A percentile compares a stretch with the other conserved stretches of the same genome.
phyloP scores from a whole-genome alignment of 2,888 invertebrate genomes.

The Erpobdella octoculata region DNA sequence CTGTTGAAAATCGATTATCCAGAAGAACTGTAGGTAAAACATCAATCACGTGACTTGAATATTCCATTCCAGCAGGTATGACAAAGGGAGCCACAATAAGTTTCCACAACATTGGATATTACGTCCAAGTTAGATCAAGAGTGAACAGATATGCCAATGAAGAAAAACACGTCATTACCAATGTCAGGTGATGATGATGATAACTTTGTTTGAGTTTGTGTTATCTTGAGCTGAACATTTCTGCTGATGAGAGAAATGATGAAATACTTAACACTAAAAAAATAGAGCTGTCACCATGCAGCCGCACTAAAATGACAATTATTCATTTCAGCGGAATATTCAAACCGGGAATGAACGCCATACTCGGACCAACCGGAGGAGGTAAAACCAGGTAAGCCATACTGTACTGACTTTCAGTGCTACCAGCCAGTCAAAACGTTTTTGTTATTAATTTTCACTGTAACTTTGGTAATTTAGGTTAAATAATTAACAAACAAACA shows the following conservation, averaged over 20 bases:
- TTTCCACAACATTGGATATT: conserved; percentile 13
- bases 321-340: conserved; percentile 39
- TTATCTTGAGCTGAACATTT: not conserved
- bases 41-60: too few species aligned
- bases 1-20: too few species aligned
- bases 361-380: conserved; percentile 51
- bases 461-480: not conserved
- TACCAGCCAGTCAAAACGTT: too few species aligned
- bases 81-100: not conserved
- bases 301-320: not conserved
- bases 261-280: not conserved
- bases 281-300: not conserved
- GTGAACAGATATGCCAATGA: not conserved
- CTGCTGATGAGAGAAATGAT: not conserved
- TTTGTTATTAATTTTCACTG: not conserved
- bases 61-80: too few species aligned
- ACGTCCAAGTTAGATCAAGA: conserved; percentile 5
- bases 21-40: too few species aligned
- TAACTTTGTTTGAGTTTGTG: not conserved
- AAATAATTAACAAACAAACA: not conserved
- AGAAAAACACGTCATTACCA: not conserved
- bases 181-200: not conserved
- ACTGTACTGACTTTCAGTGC: too few species aligned
- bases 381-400: conserved; percentile 43
- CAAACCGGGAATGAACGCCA: conserved; percentile 50